phyloP scores from a whole-genome alignment of 2,113 vertebrate genomes.

The Microtus richardsoni region DNA sequence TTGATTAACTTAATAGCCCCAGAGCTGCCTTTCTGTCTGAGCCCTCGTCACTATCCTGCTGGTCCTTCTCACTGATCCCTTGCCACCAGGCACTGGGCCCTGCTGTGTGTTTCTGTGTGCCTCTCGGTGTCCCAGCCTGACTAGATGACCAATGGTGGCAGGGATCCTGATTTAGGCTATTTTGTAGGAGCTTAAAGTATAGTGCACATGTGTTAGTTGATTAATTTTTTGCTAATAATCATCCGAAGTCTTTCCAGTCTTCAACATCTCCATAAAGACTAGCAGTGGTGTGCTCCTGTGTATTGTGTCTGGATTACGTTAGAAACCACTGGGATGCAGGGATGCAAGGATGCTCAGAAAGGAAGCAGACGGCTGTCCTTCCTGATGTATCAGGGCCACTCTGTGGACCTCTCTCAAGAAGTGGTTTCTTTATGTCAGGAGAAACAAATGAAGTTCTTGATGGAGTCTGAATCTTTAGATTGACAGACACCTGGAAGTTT shows the following conservation, averaged over 20 bases:
- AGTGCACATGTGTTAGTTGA: not conserved
- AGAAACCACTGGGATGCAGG: not conserved
- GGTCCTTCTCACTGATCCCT: not conserved
- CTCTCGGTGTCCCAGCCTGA: not conserved
- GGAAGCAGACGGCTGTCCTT: not conserved
- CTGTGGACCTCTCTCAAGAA: not conserved
- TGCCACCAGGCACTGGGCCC: not conserved
- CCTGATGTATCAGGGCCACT: not conserved
- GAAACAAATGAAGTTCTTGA: conserved; percentile 18
- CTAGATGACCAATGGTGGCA: not conserved
- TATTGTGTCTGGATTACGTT: not conserved
- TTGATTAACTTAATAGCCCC: not conserved
- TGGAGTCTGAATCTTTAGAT: not conserved
- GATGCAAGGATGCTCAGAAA: not conserved
- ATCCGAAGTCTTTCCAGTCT: not conserved
- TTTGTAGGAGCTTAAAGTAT: not conserved
- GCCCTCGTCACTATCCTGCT: not conserved
- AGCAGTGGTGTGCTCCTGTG: not conserved
- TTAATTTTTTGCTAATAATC: not conserved
- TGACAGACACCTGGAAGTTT: conserved; percentile 30
- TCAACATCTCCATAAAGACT: not conserved
- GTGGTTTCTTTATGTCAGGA: not conserved
- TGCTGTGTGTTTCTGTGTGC: not conserved
- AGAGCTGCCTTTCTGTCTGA: not conserved
- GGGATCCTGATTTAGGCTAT: not conserved